A percentile compares a stretch with the other conserved stretches of the same genome.
Conservation (phyloP, 2,113 vertebrate genomes). For the Diadophis punctatus region DNA sequence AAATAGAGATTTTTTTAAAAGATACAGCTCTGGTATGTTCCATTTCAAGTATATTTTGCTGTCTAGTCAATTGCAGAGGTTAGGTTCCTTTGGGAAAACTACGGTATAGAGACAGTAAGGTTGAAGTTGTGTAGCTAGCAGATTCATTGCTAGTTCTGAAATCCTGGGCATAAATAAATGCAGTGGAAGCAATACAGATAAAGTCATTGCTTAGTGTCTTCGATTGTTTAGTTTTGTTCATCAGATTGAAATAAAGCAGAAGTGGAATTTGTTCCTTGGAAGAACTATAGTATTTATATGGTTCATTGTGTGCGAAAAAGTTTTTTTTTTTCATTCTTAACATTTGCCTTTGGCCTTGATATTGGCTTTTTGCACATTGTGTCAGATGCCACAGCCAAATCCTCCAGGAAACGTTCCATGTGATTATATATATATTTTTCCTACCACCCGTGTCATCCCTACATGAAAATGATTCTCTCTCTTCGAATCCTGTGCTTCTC, state of each 20-base stretch:
- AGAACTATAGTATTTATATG: slow-evolving; percentile 38
- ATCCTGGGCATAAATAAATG: slow-evolving; percentile 46
- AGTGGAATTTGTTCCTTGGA: slow-evolving; percentile 30
- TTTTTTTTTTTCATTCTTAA: slow-evolving; percentile 28
- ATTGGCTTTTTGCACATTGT: neutral
- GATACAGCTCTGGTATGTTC: slow-evolving; percentile 60
- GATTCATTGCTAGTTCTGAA: slow-evolving; percentile 36
- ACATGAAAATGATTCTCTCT: neutral
- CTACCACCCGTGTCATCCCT: neutral
- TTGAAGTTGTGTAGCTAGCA: slow-evolving; percentile 53
- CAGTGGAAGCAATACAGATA: slow-evolving; percentile 39
- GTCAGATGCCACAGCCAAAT: neutral
- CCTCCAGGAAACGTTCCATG: slow-evolving; percentile 21
- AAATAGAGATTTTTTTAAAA: slow-evolving; percentile 65
- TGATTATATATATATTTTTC: slow-evolving; percentile 7
- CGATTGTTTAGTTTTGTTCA: slow-evolving; percentile 51
- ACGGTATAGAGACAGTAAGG: neutral
- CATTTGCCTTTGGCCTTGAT: neutral
- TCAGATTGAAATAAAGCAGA: neutral
- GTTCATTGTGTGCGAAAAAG: slow-evolving; percentile 18
- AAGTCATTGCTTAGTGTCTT: slow-evolving; percentile 7
- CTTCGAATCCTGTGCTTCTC: neutral
- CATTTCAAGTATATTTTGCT: slow-evolving; percentile 65
- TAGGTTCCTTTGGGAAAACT: slow-evolving; percentile 56
- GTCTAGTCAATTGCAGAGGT: slow-evolving; percentile 54